Base-by-base conservation (phyloP, 2,888 invertebrate species). In the Drosophila bunnanda region DNA sequence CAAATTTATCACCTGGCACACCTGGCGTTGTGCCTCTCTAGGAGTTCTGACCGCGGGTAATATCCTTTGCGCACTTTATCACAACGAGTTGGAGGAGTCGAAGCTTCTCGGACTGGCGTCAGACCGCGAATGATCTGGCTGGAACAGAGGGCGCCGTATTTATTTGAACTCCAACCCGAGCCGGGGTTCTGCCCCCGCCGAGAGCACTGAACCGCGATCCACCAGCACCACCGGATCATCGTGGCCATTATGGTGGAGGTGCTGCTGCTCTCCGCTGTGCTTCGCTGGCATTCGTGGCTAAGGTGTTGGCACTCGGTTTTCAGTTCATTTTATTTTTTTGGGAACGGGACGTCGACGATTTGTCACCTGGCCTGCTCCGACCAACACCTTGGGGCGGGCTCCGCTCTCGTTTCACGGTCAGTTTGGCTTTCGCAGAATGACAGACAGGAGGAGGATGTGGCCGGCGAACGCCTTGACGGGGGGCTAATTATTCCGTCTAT, bases 291-390 rank as follows among this genome's bases (percentile, higher is more conserved):
- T 55, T 66, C 39, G 69, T 53, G 43, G 61, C 62, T 46, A 55
- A 65, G 78, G 89, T 79, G 85, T 82, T 83, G 82, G 75, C 77
- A 75, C 64, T 54, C 20, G 50, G 30, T 28, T 30, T 34, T 30
- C 44, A 13, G 17, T 32, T 38, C 4, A 25, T 25, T 25, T 25
- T 25, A 25, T 25, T 20, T 44, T 70, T 75, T 59, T 41, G 32
- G 72, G 68, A 50, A 28, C 46, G 60, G 69, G 58, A 38, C 43
- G 72, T 59, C 71, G 71, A 56, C 78, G 70, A 82, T 85, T 89
- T 89, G 88, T 89, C 85, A 85, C 89, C 86, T 78, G 66, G 81
- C 73, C 88, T 87, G 88, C 76, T 77, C 79, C 82, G 73, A 61
- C 76, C 82, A 70, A 72, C 76, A 67, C 76, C 80, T 83, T 88